These are phyloP conservation scores for Indicator maculatus DNA, from an alignment of 2,113 vertebrate genomes.

Conservation along the genomic window DNA sequence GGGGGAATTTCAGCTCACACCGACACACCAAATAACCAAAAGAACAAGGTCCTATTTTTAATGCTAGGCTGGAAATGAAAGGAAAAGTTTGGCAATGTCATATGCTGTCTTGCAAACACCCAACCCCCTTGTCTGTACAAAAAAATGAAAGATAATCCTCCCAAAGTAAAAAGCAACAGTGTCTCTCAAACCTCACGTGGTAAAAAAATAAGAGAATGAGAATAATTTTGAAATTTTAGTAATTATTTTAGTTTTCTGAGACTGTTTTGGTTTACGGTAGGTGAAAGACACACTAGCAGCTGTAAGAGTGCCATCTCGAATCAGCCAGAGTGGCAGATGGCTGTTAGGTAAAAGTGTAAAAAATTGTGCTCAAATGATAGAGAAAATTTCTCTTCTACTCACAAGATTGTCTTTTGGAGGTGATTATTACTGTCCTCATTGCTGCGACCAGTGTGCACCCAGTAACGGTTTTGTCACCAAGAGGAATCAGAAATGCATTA, in stretches of 20 bases:
- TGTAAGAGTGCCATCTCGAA: neutral
- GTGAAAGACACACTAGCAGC: neutral
- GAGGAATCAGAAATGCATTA: neutral
- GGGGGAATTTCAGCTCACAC: no score
- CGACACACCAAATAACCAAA: neutral
- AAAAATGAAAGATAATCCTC: neutral
- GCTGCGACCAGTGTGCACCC: neutral
- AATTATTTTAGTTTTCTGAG: neutral
- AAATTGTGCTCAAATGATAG: neutral
- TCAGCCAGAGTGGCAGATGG: neutral
- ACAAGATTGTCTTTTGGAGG: neutral
- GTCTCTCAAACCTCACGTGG: neutral
- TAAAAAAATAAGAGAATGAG: neutral
- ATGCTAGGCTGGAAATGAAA: neutral
- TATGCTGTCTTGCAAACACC: rapidly evolving
- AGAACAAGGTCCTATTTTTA: neutral
- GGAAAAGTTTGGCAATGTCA: neutral
- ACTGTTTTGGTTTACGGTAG: neutral
- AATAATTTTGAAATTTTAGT: neutral
- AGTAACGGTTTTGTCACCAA: neutral
- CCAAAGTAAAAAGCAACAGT: neutral
- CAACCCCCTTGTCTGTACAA: neutral
- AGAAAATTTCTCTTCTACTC: neutral
- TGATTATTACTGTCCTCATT: neutral
- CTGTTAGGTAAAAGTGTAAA: neutral